Conservation (phyloP, 1,140 invertebrate species). For the Pseudomyrmex cubaensis region DNA sequence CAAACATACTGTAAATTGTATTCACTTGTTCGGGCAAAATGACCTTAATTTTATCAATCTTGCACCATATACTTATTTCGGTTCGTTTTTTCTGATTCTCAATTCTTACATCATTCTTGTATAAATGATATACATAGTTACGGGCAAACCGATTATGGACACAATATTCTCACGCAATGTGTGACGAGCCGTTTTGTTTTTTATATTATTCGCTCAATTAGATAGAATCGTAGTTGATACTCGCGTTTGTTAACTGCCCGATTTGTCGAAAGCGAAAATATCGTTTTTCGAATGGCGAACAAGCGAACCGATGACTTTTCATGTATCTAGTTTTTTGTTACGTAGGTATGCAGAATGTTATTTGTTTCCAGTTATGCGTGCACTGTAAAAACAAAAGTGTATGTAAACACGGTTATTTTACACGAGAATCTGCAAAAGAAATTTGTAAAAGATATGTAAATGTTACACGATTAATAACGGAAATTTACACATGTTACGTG, state of each 20-base stretch:
- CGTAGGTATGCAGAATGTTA: conserved; percentile 21
- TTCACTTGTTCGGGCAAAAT: background rate
- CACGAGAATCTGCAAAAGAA: too few species aligned
- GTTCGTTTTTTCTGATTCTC: background rate
- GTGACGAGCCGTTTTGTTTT: conserved; percentile 19
- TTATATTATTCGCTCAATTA: conserved; percentile 27
- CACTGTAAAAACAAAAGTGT: too few species aligned
- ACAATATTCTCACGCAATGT: conserved; percentile 24
- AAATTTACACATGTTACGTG: too few species aligned
- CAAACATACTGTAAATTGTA: too few species aligned
- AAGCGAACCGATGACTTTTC: conserved; percentile 31
- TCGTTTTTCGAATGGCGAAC: conserved; percentile 9
- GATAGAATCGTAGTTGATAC: conserved; percentile 19
- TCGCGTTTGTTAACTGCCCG: conserved; percentile 26
- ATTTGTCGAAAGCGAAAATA: conserved; percentile 30
- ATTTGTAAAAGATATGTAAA: too few species aligned
- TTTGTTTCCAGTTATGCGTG: conserved; percentile 30
- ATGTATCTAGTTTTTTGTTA: conserved; percentile 42
- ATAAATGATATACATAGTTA: conserved; percentile 1
- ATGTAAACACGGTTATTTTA: too few species aligned
- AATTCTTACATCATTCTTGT: too few species aligned
- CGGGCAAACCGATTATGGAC: conserved; percentile 11
- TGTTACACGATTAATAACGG: too few species aligned
- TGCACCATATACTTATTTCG: background rate
- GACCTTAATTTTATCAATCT: background rate